Evolutionary conservation across 2,797 vertebrate species (phyloP), one percentile per base, ranked within the genome.

Genomic region (Hozukius guyotensis): DNA sequence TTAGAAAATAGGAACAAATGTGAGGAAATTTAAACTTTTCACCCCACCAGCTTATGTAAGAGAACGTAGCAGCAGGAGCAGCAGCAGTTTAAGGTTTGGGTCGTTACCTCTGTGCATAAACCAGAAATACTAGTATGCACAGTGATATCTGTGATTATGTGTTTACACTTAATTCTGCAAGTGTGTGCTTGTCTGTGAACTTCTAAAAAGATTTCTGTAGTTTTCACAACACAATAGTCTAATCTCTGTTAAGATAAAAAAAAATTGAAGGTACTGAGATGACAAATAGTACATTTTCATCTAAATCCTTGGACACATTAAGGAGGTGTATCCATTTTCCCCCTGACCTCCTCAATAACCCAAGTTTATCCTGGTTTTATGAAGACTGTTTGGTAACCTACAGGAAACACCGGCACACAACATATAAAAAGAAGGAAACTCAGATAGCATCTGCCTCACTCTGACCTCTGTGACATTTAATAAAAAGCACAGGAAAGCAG

Each of bases 11-110:
- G n/a, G 46, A 75, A 82, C 32, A 77, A 68, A 75, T 66, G n/a
- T 71, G 71, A 66, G 32, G 27, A 69, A 18, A 69, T 64, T 72
- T 88, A 11, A 86, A 83, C 83, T 86, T 83, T 82, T 82, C 75
- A 87, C 78, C 72, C 49, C 29, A 2, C 0, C 20, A 20, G 32
- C 57, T 80, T 75, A 73, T 57, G 36, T 53, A 76, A 81, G 53
- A 16, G 8, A 63, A 68, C 2, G 24, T 11, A 53, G 49, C 14
- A 66, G 84, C 60, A 59, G 67, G 8, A 52, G 27, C 8, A 56
- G 36, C 14, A 68, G 67, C 16, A 42, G 25, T 62, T 83, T 18
- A 56, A 34, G 27, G 27, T 64, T 56, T 2, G 11, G 18, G 56
- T 68, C 3, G 12, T 38, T 22, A 57, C 82, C 42, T 49, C 16